These are phyloP conservation scores for Dicrostonyx torquatus DNA, from an alignment of 2,797 vertebrate genomes.

Conservation along the genomic window DNA sequence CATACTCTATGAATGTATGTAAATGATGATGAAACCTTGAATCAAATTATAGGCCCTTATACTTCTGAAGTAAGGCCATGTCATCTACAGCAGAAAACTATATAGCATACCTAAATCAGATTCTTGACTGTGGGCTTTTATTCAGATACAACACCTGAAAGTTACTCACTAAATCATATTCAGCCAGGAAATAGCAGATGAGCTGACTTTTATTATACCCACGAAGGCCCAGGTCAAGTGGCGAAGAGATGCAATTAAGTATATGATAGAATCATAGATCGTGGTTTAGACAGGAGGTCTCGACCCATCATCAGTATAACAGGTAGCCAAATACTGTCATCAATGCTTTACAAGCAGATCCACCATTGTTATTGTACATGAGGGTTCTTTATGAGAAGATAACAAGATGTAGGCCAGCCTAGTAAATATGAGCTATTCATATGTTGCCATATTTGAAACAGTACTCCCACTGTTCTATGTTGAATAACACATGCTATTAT, in stretches of 20 bases:
- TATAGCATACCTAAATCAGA: neutral
- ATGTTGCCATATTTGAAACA: neutral
- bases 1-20: neutral
- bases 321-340: neutral
- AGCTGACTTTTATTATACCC: neutral
- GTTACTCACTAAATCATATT: neutral
- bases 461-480: too few relatives aligned
- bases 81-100: neutral
- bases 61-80: neutral
- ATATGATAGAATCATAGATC: neutral
- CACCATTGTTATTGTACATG: neutral
- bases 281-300: neutral
- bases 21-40: neutral
- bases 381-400: neutral
- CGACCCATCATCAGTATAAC: neutral
- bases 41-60: neutral
- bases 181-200: neutral
- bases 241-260: neutral
- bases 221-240: neutral
- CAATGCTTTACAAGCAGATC: neutral
- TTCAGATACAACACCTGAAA: neutral
- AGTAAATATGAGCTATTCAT: neutral
- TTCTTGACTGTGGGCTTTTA: neutral
- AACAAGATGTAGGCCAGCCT: neutral
- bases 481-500: neutral